These are phyloP conservation scores for Erebia palarica DNA, from an alignment of 2,888 invertebrate genomes.

Conservation along the genomic window DNA sequence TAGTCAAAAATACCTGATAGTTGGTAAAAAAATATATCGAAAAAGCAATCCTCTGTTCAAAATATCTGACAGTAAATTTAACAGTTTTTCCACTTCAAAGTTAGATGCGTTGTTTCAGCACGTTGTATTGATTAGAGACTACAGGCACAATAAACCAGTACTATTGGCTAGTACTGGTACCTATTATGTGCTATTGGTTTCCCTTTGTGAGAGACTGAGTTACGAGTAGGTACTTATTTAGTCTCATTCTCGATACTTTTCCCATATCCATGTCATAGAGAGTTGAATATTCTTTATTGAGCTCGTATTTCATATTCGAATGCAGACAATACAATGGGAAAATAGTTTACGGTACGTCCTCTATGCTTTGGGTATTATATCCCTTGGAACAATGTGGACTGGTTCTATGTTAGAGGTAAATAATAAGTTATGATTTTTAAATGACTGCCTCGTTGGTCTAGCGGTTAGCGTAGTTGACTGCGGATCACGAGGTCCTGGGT, in stretches of 20 bases:
- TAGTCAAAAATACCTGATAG: background rate
- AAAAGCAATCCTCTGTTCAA: too few relatives aligned
- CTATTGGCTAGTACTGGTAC: background rate
- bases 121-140: conserved; percentile 24
- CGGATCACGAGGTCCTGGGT: too few relatives aligned
- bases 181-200: background rate
- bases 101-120: conserved; percentile 5
- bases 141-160: background rate
- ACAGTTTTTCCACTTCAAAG: conserved; percentile 11
- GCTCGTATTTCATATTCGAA: conserved; percentile 24
- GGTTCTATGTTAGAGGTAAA: background rate
- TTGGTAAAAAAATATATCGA: background rate
- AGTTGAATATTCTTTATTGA: conserved; percentile 20
- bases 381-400: background rate
- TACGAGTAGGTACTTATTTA: background rate
- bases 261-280: conserved; percentile 23
- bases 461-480: too few relatives aligned
- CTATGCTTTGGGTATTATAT: conserved; percentile 2
- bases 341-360: conserved; percentile 17
- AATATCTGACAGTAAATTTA: background rate
- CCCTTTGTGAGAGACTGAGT: conserved; percentile 1
- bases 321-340: conserved; percentile 22
- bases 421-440: background rate
- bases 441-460: too few relatives aligned
- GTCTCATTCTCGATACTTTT: conserved; percentile 22